Conservation (phyloP, 1,140 invertebrate genomes). For the Panulirus ornatus region DNA sequence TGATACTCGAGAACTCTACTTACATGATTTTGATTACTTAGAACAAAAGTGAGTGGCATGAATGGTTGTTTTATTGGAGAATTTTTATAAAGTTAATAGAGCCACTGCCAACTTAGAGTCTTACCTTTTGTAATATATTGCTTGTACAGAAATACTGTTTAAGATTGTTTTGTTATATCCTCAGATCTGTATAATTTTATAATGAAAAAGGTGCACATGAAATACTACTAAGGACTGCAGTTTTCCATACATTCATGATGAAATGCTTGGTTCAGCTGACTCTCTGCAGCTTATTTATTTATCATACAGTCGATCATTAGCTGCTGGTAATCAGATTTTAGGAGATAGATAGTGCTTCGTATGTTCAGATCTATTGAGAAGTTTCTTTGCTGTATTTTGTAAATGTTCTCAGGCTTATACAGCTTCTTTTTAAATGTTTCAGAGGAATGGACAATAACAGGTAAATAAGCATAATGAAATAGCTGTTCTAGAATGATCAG, state of each 20-base stretch:
- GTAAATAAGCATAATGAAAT: conserved; percentile 53
- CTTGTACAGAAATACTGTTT: too few relatives aligned
- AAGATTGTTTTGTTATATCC: not conserved
- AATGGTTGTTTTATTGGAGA: not conserved
- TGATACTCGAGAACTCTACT: conserved; percentile 92
- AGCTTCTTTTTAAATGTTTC: conserved; percentile 61
- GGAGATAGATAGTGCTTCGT: not conserved
- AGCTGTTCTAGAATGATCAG: conserved; percentile 48
- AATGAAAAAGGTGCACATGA: not conserved
- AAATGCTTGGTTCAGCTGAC: conserved; percentile 12
- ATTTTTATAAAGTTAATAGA: too few relatives aligned
- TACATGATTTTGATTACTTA: conserved; percentile 97
- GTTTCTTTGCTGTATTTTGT: conserved; percentile 38
- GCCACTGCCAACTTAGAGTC: too few relatives aligned
- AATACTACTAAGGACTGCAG: not conserved
- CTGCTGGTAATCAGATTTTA: not conserved
- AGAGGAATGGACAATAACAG: conserved; percentile 64
- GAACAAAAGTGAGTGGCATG: conserved; percentile 83
- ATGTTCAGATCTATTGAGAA: conserved; percentile 14
- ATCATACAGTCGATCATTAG: not conserved
- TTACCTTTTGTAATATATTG: too few relatives aligned
- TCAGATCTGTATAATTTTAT: conserved; percentile 5
- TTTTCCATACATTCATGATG: not conserved
- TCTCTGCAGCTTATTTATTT: not conserved
- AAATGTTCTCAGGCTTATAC: conserved; percentile 56